Percentiles rank a stretch among this genome's conserved stretches.
Conservation (phyloP, 2,113 vertebrate genomes). For the Saccopteryx leptura region DNA sequence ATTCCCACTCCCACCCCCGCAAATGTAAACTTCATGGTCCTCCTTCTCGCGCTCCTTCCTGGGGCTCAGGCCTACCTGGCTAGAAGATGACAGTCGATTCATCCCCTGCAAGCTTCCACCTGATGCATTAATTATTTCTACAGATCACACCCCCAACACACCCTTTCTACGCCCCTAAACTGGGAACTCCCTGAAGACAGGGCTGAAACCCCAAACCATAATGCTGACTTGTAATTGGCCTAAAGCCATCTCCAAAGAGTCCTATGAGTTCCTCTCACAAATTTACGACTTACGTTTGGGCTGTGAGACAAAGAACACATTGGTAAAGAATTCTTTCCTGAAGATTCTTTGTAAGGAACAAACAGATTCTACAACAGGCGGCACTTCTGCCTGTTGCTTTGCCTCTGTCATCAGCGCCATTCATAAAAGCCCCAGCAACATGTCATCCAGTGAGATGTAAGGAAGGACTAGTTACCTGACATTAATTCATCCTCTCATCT, state of each 20-base stretch:
- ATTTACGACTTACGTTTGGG: background rate
- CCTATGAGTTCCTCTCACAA: background rate
- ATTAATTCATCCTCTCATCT: background rate
- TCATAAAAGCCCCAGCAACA: background rate
- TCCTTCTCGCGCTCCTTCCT: background rate
- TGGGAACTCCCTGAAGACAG: background rate
- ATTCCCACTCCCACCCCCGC: background rate
- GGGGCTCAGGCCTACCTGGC: background rate
- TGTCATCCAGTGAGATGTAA: rapidly evolving
- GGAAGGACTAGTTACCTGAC: background rate
- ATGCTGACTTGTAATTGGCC: background rate
- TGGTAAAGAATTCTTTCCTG: background rate
- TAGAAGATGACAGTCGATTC: background rate
- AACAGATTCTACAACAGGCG: rapidly evolving
- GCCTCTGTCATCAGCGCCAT: too few species aligned
- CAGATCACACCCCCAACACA: background rate
- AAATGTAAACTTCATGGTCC: rapidly evolving
- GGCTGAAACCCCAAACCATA: background rate
- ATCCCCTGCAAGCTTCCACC: background rate
- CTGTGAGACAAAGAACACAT: background rate
- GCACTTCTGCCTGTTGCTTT: too few species aligned
- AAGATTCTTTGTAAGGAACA: background rate
- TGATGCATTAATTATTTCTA: background rate
- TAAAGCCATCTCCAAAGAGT: background rate
- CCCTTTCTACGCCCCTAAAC: too few species aligned